Evolutionary conservation across 2,113 vertebrate genomes (phyloP), one percentile per base, ranked within the genome.

Genomic region (Hemiprocne comata): DNA sequence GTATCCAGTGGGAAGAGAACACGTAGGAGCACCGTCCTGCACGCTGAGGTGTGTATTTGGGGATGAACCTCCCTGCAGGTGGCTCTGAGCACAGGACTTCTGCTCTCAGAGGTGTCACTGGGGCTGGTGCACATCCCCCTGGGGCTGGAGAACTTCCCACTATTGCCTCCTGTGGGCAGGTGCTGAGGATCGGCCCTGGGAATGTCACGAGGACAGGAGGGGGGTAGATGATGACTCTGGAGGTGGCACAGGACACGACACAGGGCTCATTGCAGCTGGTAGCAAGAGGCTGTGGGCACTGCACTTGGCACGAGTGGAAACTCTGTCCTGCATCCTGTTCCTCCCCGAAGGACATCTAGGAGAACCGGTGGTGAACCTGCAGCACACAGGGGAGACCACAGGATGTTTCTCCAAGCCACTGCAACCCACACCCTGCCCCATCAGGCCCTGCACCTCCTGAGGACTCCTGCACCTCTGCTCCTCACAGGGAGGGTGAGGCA

Each of bases 11-110:
- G 42, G 96, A 96, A 11, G 7, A 18, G 1, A 94, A 94, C 3
- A 93, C 5, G 0, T 89, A 84, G 26, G 92, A 88, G 93, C 80
- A 85, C 3, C 75, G 67, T 3, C 51, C 31, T 5, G 62, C 4
- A 0, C 4, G 0, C 15, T 4, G 73, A 7, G 89, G 16, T 1
- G 2, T 0, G 0, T 9, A 0, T 3, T 18, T 76, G 0, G 60
- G 71, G n/a, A 1, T 0, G 2, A 53, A 53, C 4, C 9, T 40
- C 50, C 64, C 54, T 5, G 33, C 33, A 2, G 13, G 14, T 13
- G 53, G 62, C 67, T 76, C 48, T 5, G 90, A 48, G 48, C 1
- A 2, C 1, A 12, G 60, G 15, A 46, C 12, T 18, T 20, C 55
- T 2, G 18, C 78, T 13, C 50, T 21, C 10, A 10, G 9, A 36